Base-by-base conservation (phyloP, 2,113 vertebrate species). In the Athene noctua region DNA sequence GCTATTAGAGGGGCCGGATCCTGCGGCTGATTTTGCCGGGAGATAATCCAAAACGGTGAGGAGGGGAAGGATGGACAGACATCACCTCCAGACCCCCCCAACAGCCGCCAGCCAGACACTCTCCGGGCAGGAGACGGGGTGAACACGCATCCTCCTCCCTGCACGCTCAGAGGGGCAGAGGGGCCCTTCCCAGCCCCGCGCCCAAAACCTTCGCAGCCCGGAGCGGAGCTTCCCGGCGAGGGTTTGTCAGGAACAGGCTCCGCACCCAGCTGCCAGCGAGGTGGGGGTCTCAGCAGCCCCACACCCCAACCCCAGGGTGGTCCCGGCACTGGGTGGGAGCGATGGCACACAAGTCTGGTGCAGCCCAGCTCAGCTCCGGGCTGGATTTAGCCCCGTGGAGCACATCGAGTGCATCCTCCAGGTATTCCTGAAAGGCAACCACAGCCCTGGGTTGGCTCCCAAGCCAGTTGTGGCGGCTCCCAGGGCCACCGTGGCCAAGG, bases 401-500 rank as follows among this genome's bases (percentile, higher is more conserved):
- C 30, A 1, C 0, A 0, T 4, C 2, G 7, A 57, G 38, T 0
- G 23, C 0, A 32, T 61, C 79, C 62, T 73, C 51, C 52, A 55
- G 68, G 72, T 65, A 86, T 86, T 92, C 86, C 83, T 86, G 68
- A 67, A 91, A 74, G 61, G 72, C 14, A 21, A 82, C 3, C 59
- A 15, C 71, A 26, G 49, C 36, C 55, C 65, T 6, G 57, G 4
- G 3, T 77, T 44, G 44, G 44, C 44, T 44, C 44, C 44, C 44
- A 44, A 44, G 42, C 42, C 42, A 42, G 42, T 42, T 30, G 46
- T 0, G 14, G 42, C 3, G 29, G 34, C 62, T 67, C 22, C 77
- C 1, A 4, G 11, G 18, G 44, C 32, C 54, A 46, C 58, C 2
- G 5, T 0, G 4, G 54, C 59, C 10, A 0, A 22, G 4, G 25